Evolutionary conservation across 1,140 invertebrate genomes (phyloP).

Genomic region (Pissodes strobi): DNA sequence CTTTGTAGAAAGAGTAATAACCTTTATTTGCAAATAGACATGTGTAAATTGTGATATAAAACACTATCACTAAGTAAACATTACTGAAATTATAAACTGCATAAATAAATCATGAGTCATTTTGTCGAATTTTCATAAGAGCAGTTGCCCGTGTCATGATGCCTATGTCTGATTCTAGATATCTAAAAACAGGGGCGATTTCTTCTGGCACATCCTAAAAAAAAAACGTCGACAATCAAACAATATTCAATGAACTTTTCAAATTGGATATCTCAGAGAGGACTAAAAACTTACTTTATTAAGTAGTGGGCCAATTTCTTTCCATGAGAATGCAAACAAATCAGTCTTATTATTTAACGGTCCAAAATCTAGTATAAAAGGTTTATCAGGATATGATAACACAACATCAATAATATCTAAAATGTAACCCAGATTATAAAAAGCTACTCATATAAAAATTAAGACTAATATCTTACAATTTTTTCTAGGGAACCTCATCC

Average conservation of each 20-base stretch:
- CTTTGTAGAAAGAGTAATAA: too few species aligned
- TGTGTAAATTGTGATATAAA: too few species aligned
- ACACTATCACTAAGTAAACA: background rate
- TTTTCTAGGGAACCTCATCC: slow-evolving; percentile 42
- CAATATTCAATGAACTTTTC: slow-evolving; percentile 12
- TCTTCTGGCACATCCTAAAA: slow-evolving; percentile 43
- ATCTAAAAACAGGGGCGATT: slow-evolving; percentile 50
- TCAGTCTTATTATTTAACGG: slow-evolving; percentile 50
- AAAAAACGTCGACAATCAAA: too few species aligned
- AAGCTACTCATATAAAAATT: too few species aligned
- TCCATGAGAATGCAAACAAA: slow-evolving; percentile 52
- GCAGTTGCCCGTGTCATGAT: slow-evolving; percentile 42
- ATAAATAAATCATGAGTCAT: background rate
- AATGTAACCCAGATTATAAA: slow-evolving; percentile 12
- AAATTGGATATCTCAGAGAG: slow-evolving; percentile 5
- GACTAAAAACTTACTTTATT: slow-evolving; percentile 37
- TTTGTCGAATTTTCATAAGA: slow-evolving; percentile 22
- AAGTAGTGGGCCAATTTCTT: slow-evolving; percentile 48
- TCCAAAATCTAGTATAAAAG: slow-evolving; percentile 48
- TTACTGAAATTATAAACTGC: background rate
- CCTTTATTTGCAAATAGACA: too few species aligned
- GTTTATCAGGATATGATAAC: slow-evolving; percentile 43
- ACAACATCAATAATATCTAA: slow-evolving; percentile 50
- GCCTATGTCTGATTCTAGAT: slow-evolving; percentile 51
- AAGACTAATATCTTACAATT: slow-evolving; percentile 37